Base-by-base conservation (phyloP, 2,888 invertebrate species). In the Theodoxus fluviatilis region DNA sequence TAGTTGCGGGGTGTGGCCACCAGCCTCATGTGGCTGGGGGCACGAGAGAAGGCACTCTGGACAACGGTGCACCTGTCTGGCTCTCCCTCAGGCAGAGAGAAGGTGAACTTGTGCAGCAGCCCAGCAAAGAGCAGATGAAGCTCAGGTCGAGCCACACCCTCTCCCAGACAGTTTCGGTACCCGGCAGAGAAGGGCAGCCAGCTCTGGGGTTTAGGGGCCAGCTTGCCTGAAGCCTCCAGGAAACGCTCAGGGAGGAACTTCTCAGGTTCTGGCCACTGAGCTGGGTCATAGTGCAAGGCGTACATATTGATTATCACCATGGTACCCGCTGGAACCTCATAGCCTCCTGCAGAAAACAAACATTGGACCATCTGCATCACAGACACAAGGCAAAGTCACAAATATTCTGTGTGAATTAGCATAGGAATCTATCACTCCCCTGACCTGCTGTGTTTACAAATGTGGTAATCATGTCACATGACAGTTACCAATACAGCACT, bases 111-210 rank as follows among this genome's bases (percentile, higher is more conserved):
- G 38, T 78, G 77, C 37, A 79, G 69, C 1, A 80, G 37, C 9
- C 68, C 57, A 1, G 78, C 79, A 59, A 78, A 75, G 4, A 79
- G 69, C n/a, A 80, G 52, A 57, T 73, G 73, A 2, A 81, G 73
- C 63, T 80, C 79, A 2, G 79, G 75, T 59, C 79, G 80, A 1
- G 81, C 80, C n/a, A 81, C 71, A 2, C 70, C 49, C 68, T 81
- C 81, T 33, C 80, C 81, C 0, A 81, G 74, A 75, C 81, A 81
- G 3, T 79, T 78, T 33, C 81, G 68, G 37, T 78, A 71, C 7
- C 80, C 81, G 0, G 79, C 78, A 22, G 78, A 78, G 69, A 81
- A 81, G 0, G 81, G 81, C 22, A 81, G 74, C 78, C 78, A 81
- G 55, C 71, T 78, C 12, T 73, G 71, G 2, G 77, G 79, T 75